Conservation (phyloP, 1,140 invertebrate genomes). For the Pachyrhynchus sulphureomaculatus region DNA sequence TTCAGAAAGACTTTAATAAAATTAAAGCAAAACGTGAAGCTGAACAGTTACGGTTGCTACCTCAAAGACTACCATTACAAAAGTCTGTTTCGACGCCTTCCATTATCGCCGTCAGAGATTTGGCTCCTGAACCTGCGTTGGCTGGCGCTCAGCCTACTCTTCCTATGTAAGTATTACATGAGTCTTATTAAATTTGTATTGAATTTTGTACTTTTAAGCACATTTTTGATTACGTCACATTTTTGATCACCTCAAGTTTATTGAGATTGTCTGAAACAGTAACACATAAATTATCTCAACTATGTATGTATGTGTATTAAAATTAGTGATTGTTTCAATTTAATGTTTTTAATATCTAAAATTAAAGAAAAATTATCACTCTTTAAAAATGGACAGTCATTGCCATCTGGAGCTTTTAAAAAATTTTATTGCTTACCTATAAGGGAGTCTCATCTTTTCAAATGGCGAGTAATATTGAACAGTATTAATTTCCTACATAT, state of each 20-base stretch:
- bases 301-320: too few relatives aligned
- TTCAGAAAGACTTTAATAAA: conserved; percentile 58
- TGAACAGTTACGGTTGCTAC: conserved; percentile 62
- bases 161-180: conserved; percentile 51
- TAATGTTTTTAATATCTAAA: too few relatives aligned
- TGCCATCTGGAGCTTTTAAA: too few relatives aligned
- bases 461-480: too few relatives aligned
- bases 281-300: too few relatives aligned
- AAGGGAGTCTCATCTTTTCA: too few relatives aligned
- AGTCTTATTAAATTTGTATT: background rate
- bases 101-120: conserved; percentile 69
- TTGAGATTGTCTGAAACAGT: too few relatives aligned
- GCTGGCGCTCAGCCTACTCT: conserved; percentile 52
- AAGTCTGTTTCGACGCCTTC: conserved; percentile 90
- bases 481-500: too few relatives aligned
- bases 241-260: background rate
- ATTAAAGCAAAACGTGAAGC: conserved; percentile 60
- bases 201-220: conserved; percentile 1
- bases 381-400: too few relatives aligned
- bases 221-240: background rate
- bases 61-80: conserved; percentile 76
- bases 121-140: conserved; percentile 46
- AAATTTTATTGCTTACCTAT: too few relatives aligned
- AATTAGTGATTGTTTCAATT: too few relatives aligned
- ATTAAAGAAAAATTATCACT: too few relatives aligned